These are phyloP conservation scores for Gymnobelideus leadbeateri DNA, from an alignment of 2,113 vertebrate genomes.

Conservation along the genomic window DNA sequence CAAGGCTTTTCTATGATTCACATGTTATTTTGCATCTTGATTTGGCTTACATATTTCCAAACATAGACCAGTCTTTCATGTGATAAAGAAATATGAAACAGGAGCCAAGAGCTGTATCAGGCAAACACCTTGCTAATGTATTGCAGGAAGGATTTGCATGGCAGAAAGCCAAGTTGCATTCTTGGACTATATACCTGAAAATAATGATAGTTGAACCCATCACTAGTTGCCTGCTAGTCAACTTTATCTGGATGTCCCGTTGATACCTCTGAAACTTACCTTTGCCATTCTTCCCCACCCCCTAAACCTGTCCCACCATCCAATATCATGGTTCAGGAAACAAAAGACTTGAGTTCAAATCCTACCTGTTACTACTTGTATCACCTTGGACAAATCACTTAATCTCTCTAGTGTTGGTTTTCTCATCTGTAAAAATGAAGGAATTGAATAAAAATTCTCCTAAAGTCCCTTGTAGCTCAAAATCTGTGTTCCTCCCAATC, in stretches of 20 bases:
- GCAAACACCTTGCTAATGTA: conserved; percentile 53
- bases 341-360: neutral
- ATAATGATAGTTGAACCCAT: neutral
- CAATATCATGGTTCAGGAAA: neutral
- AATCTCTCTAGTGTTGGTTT: neutral
- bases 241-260: neutral
- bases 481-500: neutral
- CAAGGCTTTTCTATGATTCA: conserved; percentile 46
- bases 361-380: neutral
- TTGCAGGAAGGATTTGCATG: conserved; percentile 49
- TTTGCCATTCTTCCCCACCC: neutral
- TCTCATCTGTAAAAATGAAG: neutral
- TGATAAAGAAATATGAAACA: conserved; percentile 47
- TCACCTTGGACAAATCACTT: neutral
- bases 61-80: conserved; percentile 6
- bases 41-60: conserved; percentile 49
- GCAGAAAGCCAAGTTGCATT: conserved; percentile 54
- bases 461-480: neutral
- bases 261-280: neutral
- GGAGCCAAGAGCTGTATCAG: conserved; percentile 21
- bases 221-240: neutral
- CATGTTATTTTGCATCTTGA: conserved; percentile 57
- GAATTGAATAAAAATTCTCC: neutral
- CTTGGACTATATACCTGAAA: conserved; percentile 48
- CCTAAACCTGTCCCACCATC: neutral